Evolutionary conservation across 2,797 vertebrate genomes (phyloP).

Genomic region (Tragelaphus oryx): DNA sequence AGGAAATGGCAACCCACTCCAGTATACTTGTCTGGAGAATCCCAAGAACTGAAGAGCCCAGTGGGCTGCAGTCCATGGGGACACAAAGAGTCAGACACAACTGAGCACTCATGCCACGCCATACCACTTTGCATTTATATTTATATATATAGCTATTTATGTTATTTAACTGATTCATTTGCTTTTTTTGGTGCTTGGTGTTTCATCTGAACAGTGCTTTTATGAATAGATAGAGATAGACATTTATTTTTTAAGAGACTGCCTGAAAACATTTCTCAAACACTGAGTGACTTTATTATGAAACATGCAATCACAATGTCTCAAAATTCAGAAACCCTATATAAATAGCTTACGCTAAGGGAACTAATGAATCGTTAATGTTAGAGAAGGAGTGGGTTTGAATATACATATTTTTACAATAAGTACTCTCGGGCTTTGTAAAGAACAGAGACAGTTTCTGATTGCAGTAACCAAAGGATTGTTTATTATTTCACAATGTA

Average conservation of each 20-base stretch:
- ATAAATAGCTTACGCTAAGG: neutral
- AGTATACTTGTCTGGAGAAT: neutral
- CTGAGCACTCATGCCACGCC: neutral
- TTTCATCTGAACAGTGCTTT: neutral
- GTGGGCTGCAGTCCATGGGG: neutral
- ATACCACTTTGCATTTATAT: neutral
- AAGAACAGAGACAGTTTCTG: neutral
- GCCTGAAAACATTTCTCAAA: conserved; percentile 1
- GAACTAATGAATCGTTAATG: neutral
- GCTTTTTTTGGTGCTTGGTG: neutral
- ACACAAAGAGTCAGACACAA: neutral
- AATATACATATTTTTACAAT: neutral
- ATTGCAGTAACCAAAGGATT: neutral
- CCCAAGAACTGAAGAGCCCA: neutral
- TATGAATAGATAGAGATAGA: neutral
- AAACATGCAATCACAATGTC: neutral
- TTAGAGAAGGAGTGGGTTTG: neutral
- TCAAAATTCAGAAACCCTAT: neutral
- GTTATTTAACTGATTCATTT: neutral
- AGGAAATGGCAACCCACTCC: neutral
- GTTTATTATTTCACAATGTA: neutral
- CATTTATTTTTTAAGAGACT: neutral
- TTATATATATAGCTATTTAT: neutral
- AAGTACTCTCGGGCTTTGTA: neutral
- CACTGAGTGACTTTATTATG: neutral